Evolutionary conservation across 2,888 invertebrate genomes (phyloP).

Genomic region (Andrena flavipes): DNA sequence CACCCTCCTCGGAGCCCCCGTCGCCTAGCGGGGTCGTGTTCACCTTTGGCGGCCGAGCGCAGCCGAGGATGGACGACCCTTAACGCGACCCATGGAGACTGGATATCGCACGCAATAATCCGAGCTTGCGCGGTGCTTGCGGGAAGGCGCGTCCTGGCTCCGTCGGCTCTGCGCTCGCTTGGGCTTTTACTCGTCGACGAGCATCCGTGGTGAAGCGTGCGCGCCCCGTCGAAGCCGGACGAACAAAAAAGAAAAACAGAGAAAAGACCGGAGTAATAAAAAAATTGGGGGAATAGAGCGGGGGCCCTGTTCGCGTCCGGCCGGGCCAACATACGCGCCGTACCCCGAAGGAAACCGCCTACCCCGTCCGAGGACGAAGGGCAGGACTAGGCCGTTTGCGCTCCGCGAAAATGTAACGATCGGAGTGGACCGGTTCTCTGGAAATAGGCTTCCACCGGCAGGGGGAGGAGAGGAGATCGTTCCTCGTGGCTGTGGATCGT

Average conservation of each 20-base stretch:
- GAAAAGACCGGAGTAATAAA: not conserved
- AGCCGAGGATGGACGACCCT: conserved; percentile 47
- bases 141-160: conserved; percentile 71
- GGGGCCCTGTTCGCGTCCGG: conserved; percentile 9
- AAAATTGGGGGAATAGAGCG: not conserved
- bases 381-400: not conserved
- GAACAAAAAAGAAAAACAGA: no score
- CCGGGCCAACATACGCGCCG: conserved; percentile 2
- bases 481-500: conserved; percentile 25
- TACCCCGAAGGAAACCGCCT: not conserved
- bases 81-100: conserved; percentile 22
- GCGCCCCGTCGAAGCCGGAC: conserved; percentile 38
- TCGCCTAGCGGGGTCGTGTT: not conserved
- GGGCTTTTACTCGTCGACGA: conserved; percentile 67
- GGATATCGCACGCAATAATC: conserved; percentile 23
- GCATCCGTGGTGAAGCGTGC: conserved; percentile 63
- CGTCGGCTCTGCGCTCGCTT: conserved; percentile 41
- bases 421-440: conserved; percentile 15
- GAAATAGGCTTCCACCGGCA: not conserved
- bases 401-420: conserved; percentile 53
- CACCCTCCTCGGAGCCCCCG: not conserved
- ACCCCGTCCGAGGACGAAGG: not conserved
- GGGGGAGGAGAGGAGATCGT: conserved; percentile 21
- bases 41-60: conserved; percentile 36
- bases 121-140: conserved; percentile 77